These are phyloP conservation scores for Pristionchus entomophagus DNA, from an alignment of 2,888 invertebrate genomes.

Conservation along the genomic window DNA sequence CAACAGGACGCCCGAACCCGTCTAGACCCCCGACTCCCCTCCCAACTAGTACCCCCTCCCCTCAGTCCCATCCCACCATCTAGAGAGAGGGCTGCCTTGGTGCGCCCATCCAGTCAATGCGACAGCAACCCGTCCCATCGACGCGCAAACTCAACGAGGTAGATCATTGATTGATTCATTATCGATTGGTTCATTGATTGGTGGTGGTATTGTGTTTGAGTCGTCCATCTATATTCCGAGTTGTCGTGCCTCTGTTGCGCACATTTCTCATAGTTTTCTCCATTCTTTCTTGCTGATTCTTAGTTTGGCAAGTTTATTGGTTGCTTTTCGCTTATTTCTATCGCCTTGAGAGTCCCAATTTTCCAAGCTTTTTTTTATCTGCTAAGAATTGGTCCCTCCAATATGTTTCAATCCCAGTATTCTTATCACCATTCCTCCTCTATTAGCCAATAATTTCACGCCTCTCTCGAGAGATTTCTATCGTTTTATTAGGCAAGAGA, in stretches of 20 bases:
- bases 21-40: not conserved
- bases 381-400: not conserved
- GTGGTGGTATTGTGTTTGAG: not conserved
- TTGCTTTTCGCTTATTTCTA: not conserved
- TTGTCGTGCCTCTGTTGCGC: constrained; percentile 7
- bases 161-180: constrained; percentile 23
- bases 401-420: not conserved
- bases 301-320: not conserved
- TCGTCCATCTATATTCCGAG: not conserved
- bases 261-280: not conserved
- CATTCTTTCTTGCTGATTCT: not conserved
- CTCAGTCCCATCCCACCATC: not conserved
- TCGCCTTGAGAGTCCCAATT: not conserved
- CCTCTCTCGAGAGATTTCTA: not conserved
- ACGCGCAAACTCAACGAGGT: constrained; percentile 74
- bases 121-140: constrained; percentile 73
- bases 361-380: constrained; percentile 8
- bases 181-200: not conserved
- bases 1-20: not conserved
- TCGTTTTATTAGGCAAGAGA: constrained; percentile 13
- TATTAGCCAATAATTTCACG: constrained; percentile 27
- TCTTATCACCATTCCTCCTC: constrained; percentile 12
- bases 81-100: not conserved
- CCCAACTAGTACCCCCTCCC: constrained; percentile 4
- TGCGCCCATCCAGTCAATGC: constrained; percentile 54